Base-by-base conservation (phyloP, 2,113 vertebrate species). In the Hippocampus zosterae region DNA sequence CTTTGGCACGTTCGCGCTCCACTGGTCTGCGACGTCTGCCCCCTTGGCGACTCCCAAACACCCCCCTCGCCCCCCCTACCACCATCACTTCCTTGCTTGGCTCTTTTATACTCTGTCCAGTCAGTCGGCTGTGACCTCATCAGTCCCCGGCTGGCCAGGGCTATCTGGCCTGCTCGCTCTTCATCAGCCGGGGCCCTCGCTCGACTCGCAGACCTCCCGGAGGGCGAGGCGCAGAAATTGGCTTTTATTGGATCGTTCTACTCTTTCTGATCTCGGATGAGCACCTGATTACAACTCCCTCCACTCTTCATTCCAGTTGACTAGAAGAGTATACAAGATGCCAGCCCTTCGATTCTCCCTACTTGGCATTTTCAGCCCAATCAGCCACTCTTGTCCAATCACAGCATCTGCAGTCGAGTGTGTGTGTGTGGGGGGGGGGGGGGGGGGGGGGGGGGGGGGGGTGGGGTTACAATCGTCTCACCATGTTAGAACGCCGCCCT, bases 361-460 rank as follows among this genome's bases (percentile, higher is more conserved):
- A 76, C 76, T 88, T 88, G 81, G 75, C 85, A 89, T 81, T 88
- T 89, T 83, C 77, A 76, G 81, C 77, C 84, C 84, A 85, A 90
- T 89, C 85, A 84, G 78, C 65, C 74, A 72, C 83, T 81, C 73
- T 85, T 77, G 29, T 80, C 82, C 85, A 89, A 87, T 85, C 87
- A 81, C 67, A 19, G 71, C 77, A 76, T 78, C 71, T 82, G 57
- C 21, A 23, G 21, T 55, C 21, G 23, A 5, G 15, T 15, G 46
- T 4, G 46, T 15, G 15, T 3, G 48, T 37, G 55, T 25, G 46
- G 15, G 71, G 48, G 76, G n/a, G 66, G 67, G 76, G 82, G 77
- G 88, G 77, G 70, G n/a, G n/a, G n/a, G n/a, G n/a, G n/a, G n/a
- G n/a, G n/a, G n/a, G 74, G 50, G 77, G 84, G 84, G 87, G 87